These are phyloP conservation scores for Candidula unifasciata DNA, from an alignment of 2,888 invertebrate species.

Conservation along the genomic window DNA sequence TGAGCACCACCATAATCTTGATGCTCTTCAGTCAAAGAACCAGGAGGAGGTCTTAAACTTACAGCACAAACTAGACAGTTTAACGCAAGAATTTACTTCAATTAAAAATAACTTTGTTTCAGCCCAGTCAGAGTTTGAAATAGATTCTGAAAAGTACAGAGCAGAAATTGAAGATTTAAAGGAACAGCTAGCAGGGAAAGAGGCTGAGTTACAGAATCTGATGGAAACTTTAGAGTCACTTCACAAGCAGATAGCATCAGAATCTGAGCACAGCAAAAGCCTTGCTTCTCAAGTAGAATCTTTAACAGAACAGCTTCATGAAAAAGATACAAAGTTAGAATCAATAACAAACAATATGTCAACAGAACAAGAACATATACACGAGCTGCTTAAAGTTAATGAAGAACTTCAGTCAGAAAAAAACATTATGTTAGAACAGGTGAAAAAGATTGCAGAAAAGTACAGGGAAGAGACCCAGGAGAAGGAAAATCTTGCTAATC, in stretches of 20 bases:
- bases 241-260: not conserved
- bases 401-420: constrained; percentile 29
- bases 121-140: constrained; percentile 44
- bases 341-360: constrained; percentile 40
- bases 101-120: constrained; percentile 26
- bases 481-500: constrained; percentile 3
- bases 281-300: not conserved
- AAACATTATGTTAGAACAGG: constrained; percentile 14
- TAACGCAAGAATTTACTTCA: constrained; percentile 24
- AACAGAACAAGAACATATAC: constrained; percentile 42
- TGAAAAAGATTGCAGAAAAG: constrained; percentile 55
- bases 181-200: constrained; percentile 17
- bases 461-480: constrained; percentile 62
- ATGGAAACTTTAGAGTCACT: constrained; percentile 17
- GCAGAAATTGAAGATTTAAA: constrained; percentile 29
- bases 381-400: constrained; percentile 26
- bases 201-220: constrained; percentile 29
- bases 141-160: constrained; percentile 48
- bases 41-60: constrained; percentile 33
- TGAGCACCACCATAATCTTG: constrained; percentile 36
- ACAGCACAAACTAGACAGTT: constrained; percentile 49
- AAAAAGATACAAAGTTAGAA: constrained; percentile 46
- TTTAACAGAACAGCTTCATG: constrained; percentile 56
- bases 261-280: constrained; percentile 6
- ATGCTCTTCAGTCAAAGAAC: constrained; percentile 36